Conservation (phyloP, 2,113 vertebrate genomes). For the Cinclus mexicanus region DNA sequence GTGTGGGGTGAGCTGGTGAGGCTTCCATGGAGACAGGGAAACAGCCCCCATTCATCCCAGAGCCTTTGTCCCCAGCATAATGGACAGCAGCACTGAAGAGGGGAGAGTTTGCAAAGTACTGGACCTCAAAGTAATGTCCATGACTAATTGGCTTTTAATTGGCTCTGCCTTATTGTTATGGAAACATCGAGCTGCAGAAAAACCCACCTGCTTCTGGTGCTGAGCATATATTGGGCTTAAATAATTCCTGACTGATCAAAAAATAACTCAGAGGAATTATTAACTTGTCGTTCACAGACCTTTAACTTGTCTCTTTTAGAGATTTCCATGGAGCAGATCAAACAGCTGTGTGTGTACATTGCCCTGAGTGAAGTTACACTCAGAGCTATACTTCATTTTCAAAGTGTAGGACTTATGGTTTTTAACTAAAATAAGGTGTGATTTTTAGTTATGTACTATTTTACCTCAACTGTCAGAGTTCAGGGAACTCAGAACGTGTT, state of each 20-base stretch:
- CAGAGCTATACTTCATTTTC: background rate
- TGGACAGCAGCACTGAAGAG: background rate
- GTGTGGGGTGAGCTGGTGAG: background rate
- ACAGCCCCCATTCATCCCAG: background rate
- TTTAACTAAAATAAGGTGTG: background rate
- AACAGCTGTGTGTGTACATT: background rate
- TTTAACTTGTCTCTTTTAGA: background rate
- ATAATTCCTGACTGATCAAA: background rate
- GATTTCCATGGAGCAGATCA: background rate
- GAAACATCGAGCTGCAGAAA: background rate
- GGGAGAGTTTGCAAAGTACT: constrained; percentile 24
- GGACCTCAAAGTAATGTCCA: constrained; percentile 38
- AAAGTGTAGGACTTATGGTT: background rate
- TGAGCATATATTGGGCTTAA: background rate
- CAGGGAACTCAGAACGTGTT: background rate
- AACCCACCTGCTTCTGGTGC: background rate
- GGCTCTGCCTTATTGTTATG: constrained; percentile 14
- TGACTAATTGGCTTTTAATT: constrained; percentile 80
- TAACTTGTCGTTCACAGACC: background rate
- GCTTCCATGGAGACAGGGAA: constrained; percentile 73
- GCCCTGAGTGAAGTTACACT: background rate
- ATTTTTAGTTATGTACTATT: background rate
- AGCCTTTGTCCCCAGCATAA: constrained; percentile 61
- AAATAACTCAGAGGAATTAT: background rate
- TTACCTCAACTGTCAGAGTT: background rate